These are phyloP conservation scores for Armadillidium nasatum DNA, from an alignment of 1,140 invertebrate species.

Conservation along the genomic window DNA sequence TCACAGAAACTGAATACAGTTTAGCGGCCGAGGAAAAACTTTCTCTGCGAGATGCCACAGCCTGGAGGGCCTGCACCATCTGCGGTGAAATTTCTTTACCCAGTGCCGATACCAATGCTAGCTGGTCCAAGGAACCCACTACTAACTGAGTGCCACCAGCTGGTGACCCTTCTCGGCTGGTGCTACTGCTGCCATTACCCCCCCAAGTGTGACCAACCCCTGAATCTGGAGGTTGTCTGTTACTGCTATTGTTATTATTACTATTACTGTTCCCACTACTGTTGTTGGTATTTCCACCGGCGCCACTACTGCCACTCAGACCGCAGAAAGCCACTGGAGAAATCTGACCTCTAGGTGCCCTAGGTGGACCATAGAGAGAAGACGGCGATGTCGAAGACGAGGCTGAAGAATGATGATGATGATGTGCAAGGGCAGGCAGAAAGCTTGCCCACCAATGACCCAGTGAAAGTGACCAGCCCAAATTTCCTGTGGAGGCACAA, in stretches of 20 bases:
- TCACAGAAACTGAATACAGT: conserved; percentile 43
- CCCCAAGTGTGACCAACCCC: conserved; percentile 21
- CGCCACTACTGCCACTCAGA: conserved; percentile 8
- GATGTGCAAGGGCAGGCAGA: conserved; percentile 39
- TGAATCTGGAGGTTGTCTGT: conserved; percentile 18
- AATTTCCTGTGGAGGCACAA: conserved; percentile 29
- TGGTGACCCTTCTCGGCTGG: conserved; percentile 17
- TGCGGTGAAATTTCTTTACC: conserved; percentile 42
- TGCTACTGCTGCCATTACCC: conserved; percentile 25
- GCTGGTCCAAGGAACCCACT: conserved; percentile 29
- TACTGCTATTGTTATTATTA: conserved; percentile 7
- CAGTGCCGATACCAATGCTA: conserved; percentile 37
- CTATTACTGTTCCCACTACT: conserved; percentile 17
- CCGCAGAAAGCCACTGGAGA: conserved; percentile 6
- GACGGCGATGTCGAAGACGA: conserved; percentile 27
- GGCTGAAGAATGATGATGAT: conserved; percentile 32
- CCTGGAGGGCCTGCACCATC: conserved; percentile 43
- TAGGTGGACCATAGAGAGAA: conserved; percentile 34
- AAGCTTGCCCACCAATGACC: conserved; percentile 42
- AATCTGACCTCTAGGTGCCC: conserved; percentile 24
- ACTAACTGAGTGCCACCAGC: neutral
- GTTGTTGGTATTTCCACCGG: neutral
- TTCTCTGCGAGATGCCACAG: conserved; percentile 41
- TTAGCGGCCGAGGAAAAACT: conserved; percentile 45
- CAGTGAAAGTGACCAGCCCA: conserved; percentile 39